Conservation (phyloP, 2,797 vertebrate genomes). For the Pseudochirops cupreus region DNA sequence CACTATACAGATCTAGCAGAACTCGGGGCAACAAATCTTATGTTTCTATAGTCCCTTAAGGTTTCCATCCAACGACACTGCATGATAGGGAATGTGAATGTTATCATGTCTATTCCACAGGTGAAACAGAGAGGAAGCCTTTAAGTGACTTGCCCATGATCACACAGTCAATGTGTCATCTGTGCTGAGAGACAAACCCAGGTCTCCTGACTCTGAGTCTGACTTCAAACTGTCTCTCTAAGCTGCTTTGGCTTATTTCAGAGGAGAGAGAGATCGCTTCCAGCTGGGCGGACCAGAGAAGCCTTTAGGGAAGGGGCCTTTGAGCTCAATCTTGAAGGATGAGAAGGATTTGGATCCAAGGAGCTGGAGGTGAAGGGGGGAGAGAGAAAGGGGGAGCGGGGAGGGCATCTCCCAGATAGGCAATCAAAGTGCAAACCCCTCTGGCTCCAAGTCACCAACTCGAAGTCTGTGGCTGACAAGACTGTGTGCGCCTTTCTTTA, state of each 20-base stretch:
- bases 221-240: background rate
- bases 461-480: background rate
- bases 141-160: background rate
- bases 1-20: background rate
- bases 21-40: background rate
- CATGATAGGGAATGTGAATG: background rate
- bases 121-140: background rate
- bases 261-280: background rate
- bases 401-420: background rate
- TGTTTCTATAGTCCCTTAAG: background rate
- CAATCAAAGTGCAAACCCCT: background rate
- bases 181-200: background rate
- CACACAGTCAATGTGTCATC: background rate
- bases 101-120: background rate
- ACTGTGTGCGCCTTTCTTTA: background rate
- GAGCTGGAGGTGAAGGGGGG: background rate
- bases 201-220: background rate
- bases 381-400: background rate
- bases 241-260: background rate
- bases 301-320: background rate
- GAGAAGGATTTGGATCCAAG: background rate
- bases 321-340: background rate
- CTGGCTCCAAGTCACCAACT: background rate
- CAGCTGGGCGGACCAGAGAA: background rate
- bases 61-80: background rate